phyloP scores from a whole-genome alignment of 2,888 invertebrate genomes.

The Lordiphosa fenestrarum region DNA sequence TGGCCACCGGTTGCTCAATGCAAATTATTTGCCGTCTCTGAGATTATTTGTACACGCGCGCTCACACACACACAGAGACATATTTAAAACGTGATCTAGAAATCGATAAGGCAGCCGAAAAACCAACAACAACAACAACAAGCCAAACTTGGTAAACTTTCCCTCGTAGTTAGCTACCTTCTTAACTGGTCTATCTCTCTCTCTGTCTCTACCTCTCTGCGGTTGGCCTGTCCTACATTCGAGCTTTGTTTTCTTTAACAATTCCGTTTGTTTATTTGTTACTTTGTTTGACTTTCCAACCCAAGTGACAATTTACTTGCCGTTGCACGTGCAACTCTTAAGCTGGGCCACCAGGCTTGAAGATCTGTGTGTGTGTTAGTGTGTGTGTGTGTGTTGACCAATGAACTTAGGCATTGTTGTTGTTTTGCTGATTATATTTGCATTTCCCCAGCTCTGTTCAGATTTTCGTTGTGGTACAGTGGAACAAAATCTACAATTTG shows the following conservation, averaged over 20 bases:
- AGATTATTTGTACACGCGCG: constrained; percentile 26
- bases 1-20: constrained; percentile 37
- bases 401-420: constrained; percentile 58
- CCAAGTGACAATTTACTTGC: constrained; percentile 57
- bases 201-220: constrained; percentile 30
- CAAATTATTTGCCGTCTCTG: constrained; percentile 35
- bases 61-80: constrained; percentile 6
- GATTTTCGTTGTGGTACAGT: constrained; percentile 17
- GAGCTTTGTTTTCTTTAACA: constrained; percentile 39
- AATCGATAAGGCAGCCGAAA: constrained; percentile 56
- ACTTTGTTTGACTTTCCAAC: constrained; percentile 52
- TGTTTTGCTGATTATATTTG: constrained; percentile 55
- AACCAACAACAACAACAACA: constrained; percentile 27
- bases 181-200: constrained; percentile 13
- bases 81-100: constrained; percentile 58
- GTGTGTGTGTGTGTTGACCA: constrained; percentile 45
- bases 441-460: constrained; percentile 42
- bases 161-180: constrained; percentile 46
- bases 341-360: constrained; percentile 11
- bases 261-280: constrained; percentile 45
- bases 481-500: background rate
- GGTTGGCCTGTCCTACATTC: constrained; percentile 57
- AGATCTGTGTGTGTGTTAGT: constrained; percentile 7
- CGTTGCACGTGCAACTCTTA: constrained; percentile 26
- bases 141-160: constrained; percentile 50